A percentile compares a stretch with the other conserved stretches of the same genome.
phyloP scores from a whole-genome alignment of 30 jellyfish, hydroid and myxozoan species.

The Cassiopea xamachana region DNA sequence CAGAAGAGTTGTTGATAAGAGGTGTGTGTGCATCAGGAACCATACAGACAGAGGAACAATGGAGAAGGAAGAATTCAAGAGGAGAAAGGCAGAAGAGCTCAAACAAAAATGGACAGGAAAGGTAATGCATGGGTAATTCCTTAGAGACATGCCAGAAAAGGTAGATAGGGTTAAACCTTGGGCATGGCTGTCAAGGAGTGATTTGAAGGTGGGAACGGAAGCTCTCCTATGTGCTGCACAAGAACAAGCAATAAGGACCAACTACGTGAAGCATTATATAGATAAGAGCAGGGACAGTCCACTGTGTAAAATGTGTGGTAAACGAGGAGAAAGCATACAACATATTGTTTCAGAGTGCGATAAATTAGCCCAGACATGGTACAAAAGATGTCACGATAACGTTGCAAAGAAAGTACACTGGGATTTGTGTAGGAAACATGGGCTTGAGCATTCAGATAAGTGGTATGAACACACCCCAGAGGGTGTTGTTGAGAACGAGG shows the following conservation, averaged over 20 bases:
- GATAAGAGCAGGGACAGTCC: background rate
- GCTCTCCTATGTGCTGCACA: background rate
- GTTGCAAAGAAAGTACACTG: background rate
- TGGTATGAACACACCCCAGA: background rate
- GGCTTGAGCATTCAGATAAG: background rate
- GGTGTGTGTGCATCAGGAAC: background rate
- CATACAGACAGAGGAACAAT: background rate
- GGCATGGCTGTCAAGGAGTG: background rate
- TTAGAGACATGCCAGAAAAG: background rate
- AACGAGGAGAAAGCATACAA: background rate
- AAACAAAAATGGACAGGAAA: background rate
- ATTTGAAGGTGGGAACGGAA: background rate
- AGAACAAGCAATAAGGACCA: conserved; percentile 4
- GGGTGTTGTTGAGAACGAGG: background rate
- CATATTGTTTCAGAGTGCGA: background rate
- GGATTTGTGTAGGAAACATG: background rate
- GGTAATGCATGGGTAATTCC: background rate
- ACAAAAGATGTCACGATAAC: background rate
- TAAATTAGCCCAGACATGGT: background rate
- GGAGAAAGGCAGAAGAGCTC: background rate
- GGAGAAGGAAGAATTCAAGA: background rate
- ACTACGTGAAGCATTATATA: background rate
- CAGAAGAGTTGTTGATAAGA: background rate
- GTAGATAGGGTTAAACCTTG: background rate
- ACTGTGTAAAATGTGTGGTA: background rate